Evolutionary conservation across 2,888 invertebrate genomes (phyloP).

Genomic region (Latheticus oryzae): DNA sequence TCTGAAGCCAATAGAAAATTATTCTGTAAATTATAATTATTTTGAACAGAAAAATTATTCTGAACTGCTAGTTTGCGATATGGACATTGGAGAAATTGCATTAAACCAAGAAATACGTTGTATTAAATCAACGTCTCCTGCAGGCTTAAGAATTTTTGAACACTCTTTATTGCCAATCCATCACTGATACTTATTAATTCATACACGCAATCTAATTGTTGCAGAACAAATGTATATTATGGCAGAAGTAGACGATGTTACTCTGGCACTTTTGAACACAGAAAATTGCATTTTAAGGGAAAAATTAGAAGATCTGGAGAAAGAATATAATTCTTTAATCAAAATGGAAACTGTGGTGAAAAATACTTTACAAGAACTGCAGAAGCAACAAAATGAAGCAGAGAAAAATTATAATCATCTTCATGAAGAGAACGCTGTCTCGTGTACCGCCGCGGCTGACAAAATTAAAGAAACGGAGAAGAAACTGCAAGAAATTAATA

Average conservation of each 20-base stretch:
- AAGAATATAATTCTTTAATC: constrained; percentile 1
- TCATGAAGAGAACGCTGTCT: constrained; percentile 7
- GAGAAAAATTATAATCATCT: constrained; percentile 7
- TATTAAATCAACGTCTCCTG: too few species aligned
- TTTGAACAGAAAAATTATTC: too few species aligned
- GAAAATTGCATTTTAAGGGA: constrained; percentile 5
- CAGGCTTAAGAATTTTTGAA: too few species aligned
- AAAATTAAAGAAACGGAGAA: constrained; percentile 5
- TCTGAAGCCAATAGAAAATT: too few species aligned
- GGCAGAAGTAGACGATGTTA: background rate
- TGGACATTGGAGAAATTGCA: too few species aligned
- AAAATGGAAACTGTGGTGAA: constrained; percentile 3
- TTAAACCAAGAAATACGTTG: too few species aligned
- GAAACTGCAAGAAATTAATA: constrained; percentile 10
- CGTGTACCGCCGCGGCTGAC: constrained; percentile 9
- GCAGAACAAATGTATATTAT: too few species aligned
- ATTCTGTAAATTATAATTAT: too few species aligned
- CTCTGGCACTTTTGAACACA: constrained; percentile 2
- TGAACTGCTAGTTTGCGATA: too few species aligned
- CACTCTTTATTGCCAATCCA: too few species aligned
- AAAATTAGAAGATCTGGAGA: constrained; percentile 4
- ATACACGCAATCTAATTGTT: too few species aligned
- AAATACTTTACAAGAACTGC: constrained; percentile 3
- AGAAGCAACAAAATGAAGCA: constrained; percentile 6
- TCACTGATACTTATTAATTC: too few species aligned